These are phyloP conservation scores for Zeus faber DNA, from an alignment of 2,113 vertebrate genomes.

Conservation along the genomic window DNA sequence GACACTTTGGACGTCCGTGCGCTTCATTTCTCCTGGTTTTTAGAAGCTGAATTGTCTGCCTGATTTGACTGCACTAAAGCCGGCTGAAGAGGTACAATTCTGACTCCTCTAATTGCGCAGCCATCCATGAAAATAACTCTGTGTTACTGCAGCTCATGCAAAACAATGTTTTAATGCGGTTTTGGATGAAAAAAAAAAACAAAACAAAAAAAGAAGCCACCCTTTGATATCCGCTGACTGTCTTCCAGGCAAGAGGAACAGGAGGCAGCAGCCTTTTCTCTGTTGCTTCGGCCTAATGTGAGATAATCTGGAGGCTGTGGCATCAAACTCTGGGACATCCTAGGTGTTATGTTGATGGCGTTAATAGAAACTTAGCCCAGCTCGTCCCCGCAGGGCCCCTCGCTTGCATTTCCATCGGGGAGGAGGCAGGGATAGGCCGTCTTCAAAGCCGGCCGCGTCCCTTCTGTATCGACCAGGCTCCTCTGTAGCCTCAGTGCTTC, in stretches of 20 bases:
- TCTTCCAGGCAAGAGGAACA: constrained; percentile 31
- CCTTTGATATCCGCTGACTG: too few relatives aligned
- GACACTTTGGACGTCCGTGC: too few relatives aligned
- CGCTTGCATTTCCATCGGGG: constrained; percentile 59
- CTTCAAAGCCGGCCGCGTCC: constrained; percentile 65
- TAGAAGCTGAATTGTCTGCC: too few relatives aligned
- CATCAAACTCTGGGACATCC: constrained; percentile 70
- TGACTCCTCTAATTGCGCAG: too few relatives aligned
- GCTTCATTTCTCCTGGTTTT: too few relatives aligned
- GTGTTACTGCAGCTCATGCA: too few relatives aligned
- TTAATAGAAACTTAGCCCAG: constrained; percentile 69
- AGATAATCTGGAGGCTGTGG: constrained; percentile 68
- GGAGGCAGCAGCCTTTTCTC: constrained; percentile 32
- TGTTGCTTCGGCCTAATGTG: constrained; percentile 66
- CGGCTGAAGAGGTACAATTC: too few relatives aligned
- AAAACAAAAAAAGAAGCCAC: too few relatives aligned
- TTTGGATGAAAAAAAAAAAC: too few relatives aligned
- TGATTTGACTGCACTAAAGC: too few relatives aligned
- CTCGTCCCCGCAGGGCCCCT: constrained; percentile 45
- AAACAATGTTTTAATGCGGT: too few relatives aligned
- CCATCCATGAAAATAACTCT: too few relatives aligned
- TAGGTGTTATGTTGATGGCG: constrained; percentile 65
- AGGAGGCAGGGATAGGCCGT: constrained; percentile 51
- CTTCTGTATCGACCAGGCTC: constrained; percentile 61
- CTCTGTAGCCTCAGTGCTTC: constrained; percentile 53